A percentile compares a stretch with the other conserved stretches of the same genome.
Evolutionary conservation across 2,888 invertebrate genomes (phyloP).

Genomic region (Napeogenes inachia): DNA sequence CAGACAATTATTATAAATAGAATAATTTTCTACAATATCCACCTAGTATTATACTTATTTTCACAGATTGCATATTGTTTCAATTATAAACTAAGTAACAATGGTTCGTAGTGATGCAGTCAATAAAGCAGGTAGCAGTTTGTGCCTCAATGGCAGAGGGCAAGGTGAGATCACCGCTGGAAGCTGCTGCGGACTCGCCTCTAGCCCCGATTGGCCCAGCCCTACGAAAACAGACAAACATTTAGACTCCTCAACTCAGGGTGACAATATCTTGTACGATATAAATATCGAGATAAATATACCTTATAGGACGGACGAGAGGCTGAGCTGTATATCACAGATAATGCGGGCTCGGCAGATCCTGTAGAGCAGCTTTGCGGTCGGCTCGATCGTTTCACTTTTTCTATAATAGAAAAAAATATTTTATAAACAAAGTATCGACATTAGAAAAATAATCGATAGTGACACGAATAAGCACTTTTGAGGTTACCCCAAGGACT

Average conservation of each 20-base stretch:
- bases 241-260: constrained; percentile 10
- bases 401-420: constrained; percentile 40
- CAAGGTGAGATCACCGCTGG: constrained; percentile 76
- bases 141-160: constrained; percentile 73
- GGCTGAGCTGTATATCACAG: constrained; percentile 79
- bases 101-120: constrained; percentile 78
- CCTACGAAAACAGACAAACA: constrained; percentile 54
- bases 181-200: constrained; percentile 77
- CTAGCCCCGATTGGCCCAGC: constrained; percentile 83
- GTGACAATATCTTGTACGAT: constrained; percentile 24
- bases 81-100: constrained; percentile 79
- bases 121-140: constrained; percentile 81
- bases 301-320: constrained; percentile 78
- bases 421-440: constrained; percentile 20
- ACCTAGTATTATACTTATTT: constrained; percentile 77
- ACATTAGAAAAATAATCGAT: constrained; percentile 26
- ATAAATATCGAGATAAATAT: constrained; percentile 28
- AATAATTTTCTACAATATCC: constrained; percentile 78
- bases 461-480: constrained; percentile 36
- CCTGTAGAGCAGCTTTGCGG: constrained; percentile 72
- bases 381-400: constrained; percentile 71
- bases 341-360: constrained; percentile 77
- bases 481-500: constrained; percentile 62
- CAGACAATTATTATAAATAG: constrained; percentile 79
- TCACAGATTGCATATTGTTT: constrained; percentile 85